These are phyloP conservation scores for Ommatoiulus sabulosus DNA, from an alignment of 2,888 invertebrate genomes.

Conservation along the genomic window DNA sequence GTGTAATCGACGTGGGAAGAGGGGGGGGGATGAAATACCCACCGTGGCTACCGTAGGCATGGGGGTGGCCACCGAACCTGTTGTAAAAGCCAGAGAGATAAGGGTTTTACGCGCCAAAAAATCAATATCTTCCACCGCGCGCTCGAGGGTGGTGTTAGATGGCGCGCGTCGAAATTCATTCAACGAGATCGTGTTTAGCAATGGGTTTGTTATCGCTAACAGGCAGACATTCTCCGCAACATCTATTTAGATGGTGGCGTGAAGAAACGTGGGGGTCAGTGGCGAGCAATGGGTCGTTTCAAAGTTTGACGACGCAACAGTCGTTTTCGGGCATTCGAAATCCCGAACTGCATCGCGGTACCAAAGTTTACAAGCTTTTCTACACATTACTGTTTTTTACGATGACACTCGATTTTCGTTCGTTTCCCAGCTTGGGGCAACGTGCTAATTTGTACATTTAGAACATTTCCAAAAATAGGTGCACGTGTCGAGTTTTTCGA, in stretches of 20 bases:
- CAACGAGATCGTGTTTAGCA: slow-evolving; percentile 39
- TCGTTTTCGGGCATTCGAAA: no score
- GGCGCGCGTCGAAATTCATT: slow-evolving; percentile 25
- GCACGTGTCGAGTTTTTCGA: no score
- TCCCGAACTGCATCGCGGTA: no score
- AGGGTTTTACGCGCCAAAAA: background rate
- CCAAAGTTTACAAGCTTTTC: no score
- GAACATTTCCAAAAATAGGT: no score
- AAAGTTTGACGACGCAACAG: no score
- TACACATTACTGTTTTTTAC: no score
- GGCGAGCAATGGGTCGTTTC: no score
- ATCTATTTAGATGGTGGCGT: background rate
- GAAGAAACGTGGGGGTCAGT: background rate
- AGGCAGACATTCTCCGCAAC: background rate
- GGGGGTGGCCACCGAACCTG: slow-evolving; percentile 23
- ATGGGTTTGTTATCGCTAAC: slow-evolving; percentile 40
- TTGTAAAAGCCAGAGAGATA: background rate
- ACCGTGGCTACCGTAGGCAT: slow-evolving; percentile 2
- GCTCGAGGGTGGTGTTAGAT: background rate
- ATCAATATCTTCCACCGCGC: background rate
- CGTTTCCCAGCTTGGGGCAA: no score
- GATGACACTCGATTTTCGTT: no score
- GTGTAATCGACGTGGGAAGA: slow-evolving; percentile 44
- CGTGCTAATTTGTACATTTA: no score
- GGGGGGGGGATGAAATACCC: background rate